phyloP scores from a whole-genome alignment of 2,888 invertebrate genomes.

The Salticus scenicus region DNA sequence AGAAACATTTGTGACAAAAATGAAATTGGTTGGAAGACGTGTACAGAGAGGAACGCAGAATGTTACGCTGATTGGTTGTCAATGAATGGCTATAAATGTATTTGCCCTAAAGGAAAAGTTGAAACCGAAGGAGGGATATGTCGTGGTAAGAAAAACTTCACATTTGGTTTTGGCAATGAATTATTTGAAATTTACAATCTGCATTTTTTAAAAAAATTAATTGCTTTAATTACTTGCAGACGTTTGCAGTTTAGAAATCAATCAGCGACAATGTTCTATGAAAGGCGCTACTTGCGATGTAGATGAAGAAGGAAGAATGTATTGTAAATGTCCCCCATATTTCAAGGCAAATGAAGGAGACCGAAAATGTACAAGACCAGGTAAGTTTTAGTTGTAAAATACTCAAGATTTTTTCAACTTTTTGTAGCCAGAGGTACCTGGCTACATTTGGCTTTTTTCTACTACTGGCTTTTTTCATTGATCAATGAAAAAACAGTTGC shows the following conservation, averaged over 20 bases:
- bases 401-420: not conserved
- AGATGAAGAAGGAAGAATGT: not conserved
- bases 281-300: slow-evolving; percentile 36
- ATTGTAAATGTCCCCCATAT: slow-evolving; percentile 43
- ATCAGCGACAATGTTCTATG: slow-evolving; percentile 24
- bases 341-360: slow-evolving; percentile 21
- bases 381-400: not conserved
- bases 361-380: slow-evolving; percentile 23
- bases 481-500: not conserved
- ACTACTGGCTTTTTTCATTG: not conserved
- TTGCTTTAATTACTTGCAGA: slow-evolving; percentile 39
- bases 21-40: slow-evolving; percentile 29
- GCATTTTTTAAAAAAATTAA: too few species aligned
- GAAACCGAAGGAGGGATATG: slow-evolving; percentile 16
- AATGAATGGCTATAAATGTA: slow-evolving; percentile 20
- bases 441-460: not conserved
- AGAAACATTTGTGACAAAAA: slow-evolving; percentile 35
- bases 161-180: not conserved
- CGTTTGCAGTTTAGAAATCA: slow-evolving; percentile 29
- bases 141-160: slow-evolving; percentile 10
- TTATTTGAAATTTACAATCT: not conserved
- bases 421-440: not conserved
- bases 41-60: slow-evolving; percentile 19
- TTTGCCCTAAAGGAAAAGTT: not conserved
- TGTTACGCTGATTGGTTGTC: slow-evolving; percentile 24